These are phyloP conservation scores for Agraylea sexmaculata DNA, from an alignment of 1,140 invertebrate species.

Conservation along the genomic window DNA sequence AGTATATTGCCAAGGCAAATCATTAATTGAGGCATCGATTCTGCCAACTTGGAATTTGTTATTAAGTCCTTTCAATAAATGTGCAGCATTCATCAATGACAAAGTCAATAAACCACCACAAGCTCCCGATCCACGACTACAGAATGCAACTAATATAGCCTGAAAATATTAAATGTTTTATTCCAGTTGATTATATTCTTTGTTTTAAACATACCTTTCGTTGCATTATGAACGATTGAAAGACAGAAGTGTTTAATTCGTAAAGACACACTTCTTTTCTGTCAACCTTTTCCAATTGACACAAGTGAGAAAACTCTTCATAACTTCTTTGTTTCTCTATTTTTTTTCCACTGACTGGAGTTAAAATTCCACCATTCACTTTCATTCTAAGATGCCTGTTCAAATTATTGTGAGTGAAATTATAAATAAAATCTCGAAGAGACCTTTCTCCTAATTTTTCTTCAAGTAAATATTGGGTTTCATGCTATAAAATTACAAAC, in stretches of 20 bases:
- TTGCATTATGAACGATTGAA: constrained; percentile 37
- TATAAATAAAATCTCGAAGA: constrained; percentile 50
- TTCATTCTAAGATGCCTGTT: constrained; percentile 36
- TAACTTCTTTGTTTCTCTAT: constrained; percentile 19
- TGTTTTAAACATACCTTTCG: no score
- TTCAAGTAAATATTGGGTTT: constrained; percentile 53
- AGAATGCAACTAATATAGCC: constrained; percentile 63
- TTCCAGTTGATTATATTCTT: constrained; percentile 25
- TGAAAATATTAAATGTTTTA: no score
- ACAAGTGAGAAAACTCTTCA: constrained; percentile 20
- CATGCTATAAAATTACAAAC: constrained; percentile 42
- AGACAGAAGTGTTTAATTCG: constrained; percentile 45
- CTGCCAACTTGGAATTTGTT: constrained; percentile 42
- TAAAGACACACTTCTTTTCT: constrained; percentile 34
- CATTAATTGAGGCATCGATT: constrained; percentile 68
- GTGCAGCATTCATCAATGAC: constrained; percentile 34
- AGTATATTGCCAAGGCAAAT: constrained; percentile 70
- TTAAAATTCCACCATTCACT: no score
- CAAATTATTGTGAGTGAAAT: constrained; percentile 47
- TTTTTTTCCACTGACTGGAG: no score
- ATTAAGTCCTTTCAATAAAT: constrained; percentile 27
- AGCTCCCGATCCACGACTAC: constrained; percentile 40
- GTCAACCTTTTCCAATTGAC: constrained; percentile 20
- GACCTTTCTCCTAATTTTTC: constrained; percentile 43
- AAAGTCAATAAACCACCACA: constrained; percentile 51